These are phyloP conservation scores for Hybognathus amarus DNA, from an alignment of 2,797 vertebrate species.

Conservation along the genomic window DNA sequence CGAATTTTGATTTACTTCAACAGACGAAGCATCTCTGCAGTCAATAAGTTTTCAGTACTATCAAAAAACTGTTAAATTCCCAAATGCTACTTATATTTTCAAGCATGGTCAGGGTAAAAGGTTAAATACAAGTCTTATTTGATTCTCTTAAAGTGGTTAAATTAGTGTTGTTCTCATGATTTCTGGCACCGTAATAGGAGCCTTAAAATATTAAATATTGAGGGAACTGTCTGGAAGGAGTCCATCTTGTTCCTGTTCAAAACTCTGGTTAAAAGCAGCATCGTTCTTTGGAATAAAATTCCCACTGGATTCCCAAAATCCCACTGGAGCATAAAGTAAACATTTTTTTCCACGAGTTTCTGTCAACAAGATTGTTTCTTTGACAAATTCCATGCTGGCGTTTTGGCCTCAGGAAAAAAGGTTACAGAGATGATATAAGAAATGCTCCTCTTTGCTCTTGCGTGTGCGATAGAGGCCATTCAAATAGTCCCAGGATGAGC, in stretches of 20 bases:
- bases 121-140: background rate
- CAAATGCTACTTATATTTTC: background rate
- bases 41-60: background rate
- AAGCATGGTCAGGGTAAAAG: background rate
- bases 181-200: slow-evolving; percentile 1
- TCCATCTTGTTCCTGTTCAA: background rate
- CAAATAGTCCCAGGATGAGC: slow-evolving; percentile 73
- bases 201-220: background rate
- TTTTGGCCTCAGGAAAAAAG: slow-evolving; percentile 75
- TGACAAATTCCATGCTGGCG: background rate
- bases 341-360: background rate
- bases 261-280: slow-evolving; percentile 30
- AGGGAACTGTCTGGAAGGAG: background rate
- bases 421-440: slow-evolving; percentile 77
- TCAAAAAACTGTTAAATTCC: background rate
- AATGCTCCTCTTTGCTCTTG: slow-evolving; percentile 73
- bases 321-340: background rate
- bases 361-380: background rate
- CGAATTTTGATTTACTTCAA: background rate
- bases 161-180: background rate
- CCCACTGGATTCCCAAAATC: background rate
- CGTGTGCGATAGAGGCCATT: slow-evolving; percentile 59
- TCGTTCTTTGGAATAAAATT: background rate
- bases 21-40: background rate
- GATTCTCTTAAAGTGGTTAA: background rate